Conservation (phyloP, 2,113 vertebrate species). For the Ameiurus melas region DNA sequence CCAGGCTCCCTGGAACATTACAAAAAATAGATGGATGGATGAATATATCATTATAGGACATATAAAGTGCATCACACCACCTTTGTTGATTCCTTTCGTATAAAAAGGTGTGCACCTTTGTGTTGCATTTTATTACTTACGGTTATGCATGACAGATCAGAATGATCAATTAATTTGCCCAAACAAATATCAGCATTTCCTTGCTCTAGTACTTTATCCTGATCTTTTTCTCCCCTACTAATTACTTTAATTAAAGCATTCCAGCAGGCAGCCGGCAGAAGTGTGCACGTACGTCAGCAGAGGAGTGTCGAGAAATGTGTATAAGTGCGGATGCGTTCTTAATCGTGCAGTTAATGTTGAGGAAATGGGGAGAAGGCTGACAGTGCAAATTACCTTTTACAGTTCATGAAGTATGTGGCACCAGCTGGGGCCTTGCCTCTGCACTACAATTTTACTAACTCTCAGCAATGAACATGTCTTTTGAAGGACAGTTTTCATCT, state of each 20-base stretch:
- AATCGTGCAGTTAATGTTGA: slow-evolving; percentile 73
- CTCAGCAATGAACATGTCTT: slow-evolving; percentile 25
- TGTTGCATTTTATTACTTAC: not conserved
- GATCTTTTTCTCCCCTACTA: slow-evolving; percentile 54
- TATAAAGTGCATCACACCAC: not conserved
- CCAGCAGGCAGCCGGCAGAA: slow-evolving; percentile 51
- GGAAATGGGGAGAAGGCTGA: slow-evolving; percentile 67
- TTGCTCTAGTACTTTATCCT: not conserved
- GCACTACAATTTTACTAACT: slow-evolving; percentile 4
- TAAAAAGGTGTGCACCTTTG: not conserved
- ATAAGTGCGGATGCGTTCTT: slow-evolving; percentile 72
- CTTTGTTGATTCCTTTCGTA: not conserved
- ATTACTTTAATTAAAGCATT: slow-evolving; percentile 68
- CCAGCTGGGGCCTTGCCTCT: slow-evolving; percentile 8
- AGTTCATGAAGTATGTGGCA: slow-evolving; percentile 41
- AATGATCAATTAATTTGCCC: slow-evolving; percentile 15
- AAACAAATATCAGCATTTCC: slow-evolving; percentile 32
- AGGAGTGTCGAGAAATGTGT: slow-evolving; percentile 62
- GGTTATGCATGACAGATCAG: slow-evolving; percentile 21
- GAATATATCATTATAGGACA: not conserved
- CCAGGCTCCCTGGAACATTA: too few species aligned
- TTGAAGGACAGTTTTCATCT: slow-evolving; percentile 48
- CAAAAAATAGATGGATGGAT: too few species aligned
- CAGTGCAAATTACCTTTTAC: slow-evolving; percentile 64
- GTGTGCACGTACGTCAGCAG: slow-evolving; percentile 60